A percentile compares a stretch with the other conserved stretches of the same genome.
Conservation (phyloP, 2,113 vertebrate genomes). For the Ammodytes dubius region DNA sequence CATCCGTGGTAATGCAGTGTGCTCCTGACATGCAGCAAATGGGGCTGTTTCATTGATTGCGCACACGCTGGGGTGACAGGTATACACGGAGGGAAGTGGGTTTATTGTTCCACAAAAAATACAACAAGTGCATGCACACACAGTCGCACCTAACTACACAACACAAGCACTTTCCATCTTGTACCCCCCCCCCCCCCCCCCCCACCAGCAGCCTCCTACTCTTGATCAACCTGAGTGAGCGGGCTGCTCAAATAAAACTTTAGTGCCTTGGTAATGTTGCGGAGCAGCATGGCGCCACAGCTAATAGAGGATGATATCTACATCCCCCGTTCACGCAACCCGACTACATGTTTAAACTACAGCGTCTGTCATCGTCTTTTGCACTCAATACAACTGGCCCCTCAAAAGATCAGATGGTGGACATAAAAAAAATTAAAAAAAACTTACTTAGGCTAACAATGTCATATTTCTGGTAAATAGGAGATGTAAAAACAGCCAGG, state of each 20-base stretch:
- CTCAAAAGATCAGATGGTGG: constrained; percentile 67
- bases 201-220: not conserved
- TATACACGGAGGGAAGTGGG: constrained; percentile 64
- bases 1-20: constrained; percentile 71
- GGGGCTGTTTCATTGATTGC: constrained; percentile 72
- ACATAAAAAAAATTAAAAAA: constrained; percentile 64
- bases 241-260: constrained; percentile 83
- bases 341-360: constrained; percentile 53
- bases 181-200: not conserved
- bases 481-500: constrained; percentile 8
- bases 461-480: constrained; percentile 62
- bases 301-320: constrained; percentile 77
- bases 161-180: constrained; percentile 23
- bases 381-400: constrained; percentile 31
- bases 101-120: constrained; percentile 63
- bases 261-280: constrained; percentile 82
- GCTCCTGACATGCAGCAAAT: constrained; percentile 69
- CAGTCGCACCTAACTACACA: constrained; percentile 37
- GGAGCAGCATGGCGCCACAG: constrained; percentile 75
- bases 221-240: constrained; percentile 78
- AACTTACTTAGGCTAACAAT: constrained; percentile 61
- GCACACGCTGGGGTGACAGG: constrained; percentile 62
- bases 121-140: constrained; percentile 41
- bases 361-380: constrained; percentile 60
- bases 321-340: constrained; percentile 49